A percentile compares a stretch with the other conserved stretches of the same genome.
Conservation (phyloP, 1,140 invertebrate species). For the Streblospio benedicti region DNA sequence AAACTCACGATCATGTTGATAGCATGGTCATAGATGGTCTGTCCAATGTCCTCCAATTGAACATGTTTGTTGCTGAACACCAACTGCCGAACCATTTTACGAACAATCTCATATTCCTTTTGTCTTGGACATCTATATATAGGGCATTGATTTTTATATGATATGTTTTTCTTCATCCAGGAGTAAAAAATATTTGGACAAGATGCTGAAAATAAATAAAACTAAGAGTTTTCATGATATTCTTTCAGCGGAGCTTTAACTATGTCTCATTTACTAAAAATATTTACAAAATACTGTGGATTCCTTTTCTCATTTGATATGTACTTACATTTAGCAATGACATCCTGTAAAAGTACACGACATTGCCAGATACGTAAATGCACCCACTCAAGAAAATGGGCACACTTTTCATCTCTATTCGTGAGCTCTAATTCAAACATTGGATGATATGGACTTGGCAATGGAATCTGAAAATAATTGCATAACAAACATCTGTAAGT, state of each 20-base stretch:
- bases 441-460: constrained; percentile 26
- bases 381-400: constrained; percentile 23
- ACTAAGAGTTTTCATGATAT: too few species aligned
- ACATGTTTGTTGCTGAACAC: neutral
- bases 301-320: neutral
- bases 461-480: constrained; percentile 22
- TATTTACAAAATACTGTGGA: neutral
- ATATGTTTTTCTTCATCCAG: neutral
- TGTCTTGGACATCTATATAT: neutral
- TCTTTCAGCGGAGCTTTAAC: neutral
- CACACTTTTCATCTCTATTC: constrained; percentile 21
- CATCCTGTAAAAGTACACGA: neutral
- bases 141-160: neutral
- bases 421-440: constrained; percentile 30
- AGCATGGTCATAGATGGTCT: neutral
- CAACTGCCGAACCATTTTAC: neutral
- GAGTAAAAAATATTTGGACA: neutral
- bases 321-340: neutral
- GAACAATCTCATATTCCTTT: neutral
- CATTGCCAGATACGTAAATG: constrained; percentile 3
- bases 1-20: neutral
- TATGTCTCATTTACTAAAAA: neutral
- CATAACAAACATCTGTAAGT: too few species aligned
- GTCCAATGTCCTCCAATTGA: neutral
- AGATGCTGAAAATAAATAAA: neutral